These are phyloP conservation scores for Acanthosepion pharaonis DNA, from an alignment of 2,888 invertebrate genomes.

Conservation along the genomic window DNA sequence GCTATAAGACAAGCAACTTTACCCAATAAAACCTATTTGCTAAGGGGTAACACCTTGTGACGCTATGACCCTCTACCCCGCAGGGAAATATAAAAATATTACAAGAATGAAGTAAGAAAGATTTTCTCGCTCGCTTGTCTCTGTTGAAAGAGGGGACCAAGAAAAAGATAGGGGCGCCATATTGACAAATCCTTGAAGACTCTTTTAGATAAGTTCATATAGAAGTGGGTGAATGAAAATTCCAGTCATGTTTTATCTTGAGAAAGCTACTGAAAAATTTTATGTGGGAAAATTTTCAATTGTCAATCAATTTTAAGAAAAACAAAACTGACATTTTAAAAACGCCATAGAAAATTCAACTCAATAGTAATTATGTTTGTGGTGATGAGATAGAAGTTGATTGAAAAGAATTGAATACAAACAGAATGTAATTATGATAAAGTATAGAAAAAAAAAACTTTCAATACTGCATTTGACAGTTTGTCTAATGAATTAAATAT, in stretches of 20 bases:
- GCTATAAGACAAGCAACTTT: too few relatives aligned
- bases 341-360: neutral
- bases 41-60: too few relatives aligned
- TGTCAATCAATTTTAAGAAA: neutral
- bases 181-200: too few relatives aligned
- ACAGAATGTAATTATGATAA: neutral
- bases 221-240: neutral
- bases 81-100: too few relatives aligned
- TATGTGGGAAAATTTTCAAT: neutral
- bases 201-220: rapidly evolving
- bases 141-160: too few relatives aligned
- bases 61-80: too few relatives aligned
- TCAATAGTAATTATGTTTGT: neutral
- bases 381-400: neutral
- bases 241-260: neutral
- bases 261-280: neutral
- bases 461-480: neutral
- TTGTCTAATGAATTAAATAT: neutral
- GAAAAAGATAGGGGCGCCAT: too few relatives aligned
- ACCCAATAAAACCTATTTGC: too few relatives aligned
- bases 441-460: neutral
- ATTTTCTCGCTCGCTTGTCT: too few relatives aligned
- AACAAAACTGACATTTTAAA: neutral
- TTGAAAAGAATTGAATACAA: neutral
- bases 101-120: too few relatives aligned